phyloP scores from a whole-genome alignment of 2,113 vertebrate genomes.

The Oxyruncus cristatus region DNA sequence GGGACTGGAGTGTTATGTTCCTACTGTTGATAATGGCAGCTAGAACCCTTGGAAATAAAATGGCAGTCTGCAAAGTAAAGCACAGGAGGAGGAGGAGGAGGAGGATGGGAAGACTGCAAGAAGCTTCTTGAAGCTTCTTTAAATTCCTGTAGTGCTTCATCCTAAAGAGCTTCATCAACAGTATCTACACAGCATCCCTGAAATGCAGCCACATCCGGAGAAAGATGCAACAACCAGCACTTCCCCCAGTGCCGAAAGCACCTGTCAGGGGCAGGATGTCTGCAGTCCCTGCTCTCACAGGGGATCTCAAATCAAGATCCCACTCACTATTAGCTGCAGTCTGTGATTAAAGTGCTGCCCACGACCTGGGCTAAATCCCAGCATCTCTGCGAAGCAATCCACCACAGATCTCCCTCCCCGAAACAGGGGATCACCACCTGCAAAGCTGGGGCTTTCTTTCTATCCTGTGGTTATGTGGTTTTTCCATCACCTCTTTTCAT shows the following conservation, averaged over 20 bases:
- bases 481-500: neutral
- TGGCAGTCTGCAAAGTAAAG: neutral
- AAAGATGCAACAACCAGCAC: neutral
- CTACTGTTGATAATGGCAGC: neutral
- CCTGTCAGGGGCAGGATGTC: neutral
- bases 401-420: neutral
- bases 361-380: neutral
- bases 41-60: neutral
- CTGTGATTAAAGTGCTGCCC: neutral
- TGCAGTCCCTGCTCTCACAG: neutral
- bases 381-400: neutral
- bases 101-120: neutral
- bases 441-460: neutral
- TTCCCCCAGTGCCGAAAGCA: fast-evolving
- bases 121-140: constrained; percentile 40
- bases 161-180: neutral
- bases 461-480: neutral
- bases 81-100: neutral
- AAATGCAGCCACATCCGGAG: neutral
- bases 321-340: neutral
- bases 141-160: neutral
- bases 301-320: neutral
- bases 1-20: neutral
- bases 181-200: neutral
- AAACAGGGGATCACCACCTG: neutral